Evolutionary conservation across 1,140 invertebrate species (phyloP), one percentile per base, ranked within the genome.

Genomic region (Tribolium madens): DNA sequence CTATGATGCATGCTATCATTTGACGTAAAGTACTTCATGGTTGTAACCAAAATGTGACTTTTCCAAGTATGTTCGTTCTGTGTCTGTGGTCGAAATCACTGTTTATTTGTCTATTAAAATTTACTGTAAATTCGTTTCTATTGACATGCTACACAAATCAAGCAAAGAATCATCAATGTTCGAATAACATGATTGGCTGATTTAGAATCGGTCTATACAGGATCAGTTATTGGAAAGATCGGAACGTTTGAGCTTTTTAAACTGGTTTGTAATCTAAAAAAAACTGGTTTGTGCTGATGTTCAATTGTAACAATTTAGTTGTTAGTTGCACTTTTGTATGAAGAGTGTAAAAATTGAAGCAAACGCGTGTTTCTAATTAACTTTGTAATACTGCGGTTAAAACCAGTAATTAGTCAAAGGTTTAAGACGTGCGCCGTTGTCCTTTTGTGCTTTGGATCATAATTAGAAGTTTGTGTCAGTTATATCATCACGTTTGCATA

Each of bases 361-460:
- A n/a, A 50, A 50, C 13, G 48, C 12, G 0, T 42, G 36, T 42
- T 4, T 42, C 36, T 42, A 42, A 42, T 42, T 42, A 42, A 42
- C 36, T 42, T 42, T 42, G 36, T 50, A 50, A 50, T 15, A 50
- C 48, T 7, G 12, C 15, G 48, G 15, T 50, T 50, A 7, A 42
- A 42, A 42, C 36, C 36, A 42, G 36, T 42, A 42, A 50, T 50
- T 50, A 50, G 48, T 17, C 48, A 15, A 50, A 17, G 48, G 12
- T 50, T 50, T 50, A 50, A 50, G 48, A 17, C 48, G 2, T 17
- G 15, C 15, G 13, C 13, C n/a, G 36, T 14, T 50, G 48, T 50
- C 48, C 48, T 50, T 42, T 50, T 50, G 48, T 50, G 48, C 14
- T 50, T 14, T 14, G 48, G 48, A 17, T 42, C n/a, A 50, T 50